phyloP scores from a whole-genome alignment of 2,113 vertebrate genomes.

The Stomatorhinus ivindoensis region DNA sequence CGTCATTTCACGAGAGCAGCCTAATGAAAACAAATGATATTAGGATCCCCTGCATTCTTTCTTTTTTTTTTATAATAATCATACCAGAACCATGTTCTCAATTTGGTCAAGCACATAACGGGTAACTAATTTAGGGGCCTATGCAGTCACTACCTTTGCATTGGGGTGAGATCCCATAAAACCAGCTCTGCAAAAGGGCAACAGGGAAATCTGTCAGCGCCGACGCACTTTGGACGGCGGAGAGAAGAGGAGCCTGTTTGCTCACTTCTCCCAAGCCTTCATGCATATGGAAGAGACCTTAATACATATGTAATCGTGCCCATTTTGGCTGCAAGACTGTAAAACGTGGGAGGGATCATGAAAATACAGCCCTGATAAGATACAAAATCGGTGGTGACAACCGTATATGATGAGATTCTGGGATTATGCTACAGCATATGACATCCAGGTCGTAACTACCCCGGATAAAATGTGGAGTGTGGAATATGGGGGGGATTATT shows the following conservation, averaged over 20 bases:
- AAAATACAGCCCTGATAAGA: constrained; percentile 11
- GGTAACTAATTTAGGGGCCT: neutral
- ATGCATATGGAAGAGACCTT: constrained; percentile 11
- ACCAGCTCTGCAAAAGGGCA: neutral
- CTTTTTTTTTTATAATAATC: no score
- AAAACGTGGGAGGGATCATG: constrained; percentile 1
- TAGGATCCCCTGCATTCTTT: neutral
- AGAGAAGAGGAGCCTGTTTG: neutral
- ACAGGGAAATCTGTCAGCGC: neutral
- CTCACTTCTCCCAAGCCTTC: neutral
- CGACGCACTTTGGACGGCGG: neutral
- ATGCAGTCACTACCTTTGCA: neutral
- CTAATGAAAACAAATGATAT: neutral
- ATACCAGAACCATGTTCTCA: neutral
- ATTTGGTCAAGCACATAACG: neutral
- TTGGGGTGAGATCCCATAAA: neutral
- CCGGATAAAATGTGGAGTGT: neutral
- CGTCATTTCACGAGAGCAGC: neutral
- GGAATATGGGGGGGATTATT: neutral
- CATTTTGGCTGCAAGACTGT: constrained; percentile 1
- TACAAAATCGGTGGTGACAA: neutral
- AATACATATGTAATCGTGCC: constrained; percentile 16
- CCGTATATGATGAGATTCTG: neutral
- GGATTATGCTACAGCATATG: neutral
- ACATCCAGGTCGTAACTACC: neutral